Evolutionary conservation across 1,140 invertebrate genomes (phyloP).

Genomic region (Lucilia sericata): DNA sequence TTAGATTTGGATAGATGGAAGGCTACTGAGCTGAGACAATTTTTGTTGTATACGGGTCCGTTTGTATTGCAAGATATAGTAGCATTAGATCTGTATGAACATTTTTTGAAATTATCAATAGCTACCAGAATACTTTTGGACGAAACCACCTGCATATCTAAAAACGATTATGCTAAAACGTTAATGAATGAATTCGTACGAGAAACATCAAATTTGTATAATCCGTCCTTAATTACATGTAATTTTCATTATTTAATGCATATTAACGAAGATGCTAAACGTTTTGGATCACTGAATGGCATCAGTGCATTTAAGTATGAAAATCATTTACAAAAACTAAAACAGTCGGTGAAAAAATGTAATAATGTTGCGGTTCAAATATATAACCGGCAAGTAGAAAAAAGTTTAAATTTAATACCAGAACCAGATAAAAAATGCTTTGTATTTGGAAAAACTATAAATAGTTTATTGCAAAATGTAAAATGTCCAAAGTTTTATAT

Average conservation of each 20-base stretch:
- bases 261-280: not conserved
- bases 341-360: no score
- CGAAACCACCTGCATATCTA: not conserved
- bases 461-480: not conserved
- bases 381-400: no score
- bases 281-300: not conserved
- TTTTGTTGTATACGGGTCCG: conserved; percentile 49
- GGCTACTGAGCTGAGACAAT: conserved; percentile 49
- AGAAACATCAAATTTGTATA: not conserved
- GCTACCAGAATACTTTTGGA: not conserved
- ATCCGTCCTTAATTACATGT: no score
- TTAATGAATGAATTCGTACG: no score
- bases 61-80: conserved; percentile 46
- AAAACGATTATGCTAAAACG: no score
- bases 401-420: no score
- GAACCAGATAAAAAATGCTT: not conserved
- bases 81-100: conserved; percentile 30
- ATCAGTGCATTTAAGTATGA: no score
- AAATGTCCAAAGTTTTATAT: no score
- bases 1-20: conserved; percentile 23
- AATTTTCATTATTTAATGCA: not conserved
- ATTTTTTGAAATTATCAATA: conserved; percentile 15
- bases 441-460: not conserved
- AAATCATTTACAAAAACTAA: no score
- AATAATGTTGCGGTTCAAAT: no score